Evolutionary conservation across 2,797 vertebrate genomes (phyloP), one percentile per base, ranked within the genome.

Genomic region (Melopsittacus undulatus): DNA sequence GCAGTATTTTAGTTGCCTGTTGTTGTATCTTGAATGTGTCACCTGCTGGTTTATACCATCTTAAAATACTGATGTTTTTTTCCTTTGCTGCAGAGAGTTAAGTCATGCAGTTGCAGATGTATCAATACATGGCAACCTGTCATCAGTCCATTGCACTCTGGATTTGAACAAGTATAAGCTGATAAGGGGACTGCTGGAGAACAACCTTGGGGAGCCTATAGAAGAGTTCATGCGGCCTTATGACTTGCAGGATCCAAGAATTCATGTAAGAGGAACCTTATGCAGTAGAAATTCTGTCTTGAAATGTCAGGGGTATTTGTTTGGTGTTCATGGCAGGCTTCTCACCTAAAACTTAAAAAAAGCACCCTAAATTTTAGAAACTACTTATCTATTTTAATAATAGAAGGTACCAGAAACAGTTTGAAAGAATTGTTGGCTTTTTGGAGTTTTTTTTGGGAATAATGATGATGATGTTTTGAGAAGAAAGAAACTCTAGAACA

Each of bases 161-260:
- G 98, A 99, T 89, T 94, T 99, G 94, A 98, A 97, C 83, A 98
- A 99, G 96, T 99, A 99, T 89, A 99, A 98, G 76, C 97, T 99
- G 87, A 99, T 99, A 88, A 97, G 98, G 16, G 99, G 99, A 6
- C 98, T 99, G 57, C 95, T 99, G 83, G 99, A 99, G 92, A 99
- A 99, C 97, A 99, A 99, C 96, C 97, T 99, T 2, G 99, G 99
- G 26, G 99, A 99, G 51, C 99, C 99, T 4, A 95, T 99, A 9
- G 99, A 99, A 85, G 99, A 99, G 85, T 99, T 99, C 92, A 98
- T 99, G 95, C 96, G 99, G 30, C 99, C 99, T 6, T 99, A 99
- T 7, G 99, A 99, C 94, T 92, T 99, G 61, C 99, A 99, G 96
- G 99, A 99, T 87, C 99, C 99, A 48, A 98, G 98, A 87, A 99